Evolutionary conservation across 2,113 vertebrate species (phyloP), one percentile per base, ranked within the genome.

Genomic region (Seriola aureovittata): DNA sequence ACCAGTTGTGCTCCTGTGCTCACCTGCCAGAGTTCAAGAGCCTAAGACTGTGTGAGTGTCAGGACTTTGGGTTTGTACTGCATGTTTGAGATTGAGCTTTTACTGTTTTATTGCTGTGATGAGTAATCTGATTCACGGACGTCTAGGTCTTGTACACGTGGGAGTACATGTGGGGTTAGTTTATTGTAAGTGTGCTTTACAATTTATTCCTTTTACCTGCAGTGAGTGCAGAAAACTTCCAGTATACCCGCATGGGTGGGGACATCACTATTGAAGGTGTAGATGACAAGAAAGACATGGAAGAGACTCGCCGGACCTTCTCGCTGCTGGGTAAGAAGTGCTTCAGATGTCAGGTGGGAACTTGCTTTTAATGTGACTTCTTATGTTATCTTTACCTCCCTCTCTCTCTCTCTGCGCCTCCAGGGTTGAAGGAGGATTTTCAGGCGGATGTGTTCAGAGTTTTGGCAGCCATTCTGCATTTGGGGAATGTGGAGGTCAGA

Each of bases 1-100:
- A 99, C 88, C 98, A 99, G 86, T 81, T 99, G 84, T 99, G 98
- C 88, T 96, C 98, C 32, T 99, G 96, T 76, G 97, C 97, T 36
- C 83, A 90, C 62, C 94, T 95, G 32, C 94, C 96, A 4, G 95
- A 96, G 85, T 99, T 99, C 87, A 95, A 96, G 85, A 93, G 93
- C 77, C 95, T 99, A 21, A 95, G 95, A 90, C 77, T 99, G 82
- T 94, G 98, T 99, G 95, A 25, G 98, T 96, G 62, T 88, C 84
- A 69, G 38, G 48, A 5, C 3, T 52, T 19, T 62, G 3, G 40
- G 16, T 65, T 66, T 62, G 21, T 69, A 52, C 13, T 68, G 14
- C n/a, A 57, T 13, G 19, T 80, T 67, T 44, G 19, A 52, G 7
- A 29, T 23, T 4, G 38, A 72, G 16, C 60, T 81, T 59, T 48